Evolutionary conservation across 2,113 vertebrate genomes (phyloP).

Genomic region (Paracanthobrama guichenoti): DNA sequence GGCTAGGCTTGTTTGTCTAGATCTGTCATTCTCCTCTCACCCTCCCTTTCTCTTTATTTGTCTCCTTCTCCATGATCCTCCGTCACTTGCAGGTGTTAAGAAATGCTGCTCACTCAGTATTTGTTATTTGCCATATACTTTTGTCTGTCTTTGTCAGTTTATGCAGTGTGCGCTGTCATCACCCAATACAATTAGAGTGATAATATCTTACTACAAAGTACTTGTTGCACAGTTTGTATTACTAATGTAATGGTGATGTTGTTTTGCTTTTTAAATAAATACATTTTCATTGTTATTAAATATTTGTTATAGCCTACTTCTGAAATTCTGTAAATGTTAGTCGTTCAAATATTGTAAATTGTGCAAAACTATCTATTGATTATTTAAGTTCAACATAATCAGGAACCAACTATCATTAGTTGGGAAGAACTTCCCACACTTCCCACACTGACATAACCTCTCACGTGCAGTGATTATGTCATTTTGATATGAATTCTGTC

Average conservation of each 20-base stretch:
- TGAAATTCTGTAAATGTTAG: background rate
- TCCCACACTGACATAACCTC: background rate
- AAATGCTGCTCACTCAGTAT: slow-evolving; percentile 29
- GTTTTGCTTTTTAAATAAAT: background rate
- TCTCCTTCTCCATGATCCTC: background rate
- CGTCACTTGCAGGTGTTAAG: background rate
- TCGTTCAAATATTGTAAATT: background rate
- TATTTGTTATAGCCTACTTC: background rate
- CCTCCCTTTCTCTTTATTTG: background rate
- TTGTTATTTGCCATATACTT: background rate
- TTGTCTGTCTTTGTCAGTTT: background rate
- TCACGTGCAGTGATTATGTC: slow-evolving; percentile 1
- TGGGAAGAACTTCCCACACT: background rate
- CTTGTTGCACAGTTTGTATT: background rate
- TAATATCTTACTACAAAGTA: background rate
- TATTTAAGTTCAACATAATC: background rate
- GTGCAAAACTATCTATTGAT: background rate
- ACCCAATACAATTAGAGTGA: background rate
- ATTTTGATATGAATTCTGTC: background rate
- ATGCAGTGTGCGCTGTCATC: background rate
- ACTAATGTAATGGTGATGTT: background rate
- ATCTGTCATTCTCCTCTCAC: slow-evolving; percentile 15
- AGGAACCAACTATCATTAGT: background rate
- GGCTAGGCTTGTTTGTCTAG: slow-evolving; percentile 46
- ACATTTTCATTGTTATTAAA: background rate